Percentiles rank a stretch among this genome's conserved stretches.
Conservation (phyloP, 1,140 invertebrate species). For the Cydia strobilella region DNA sequence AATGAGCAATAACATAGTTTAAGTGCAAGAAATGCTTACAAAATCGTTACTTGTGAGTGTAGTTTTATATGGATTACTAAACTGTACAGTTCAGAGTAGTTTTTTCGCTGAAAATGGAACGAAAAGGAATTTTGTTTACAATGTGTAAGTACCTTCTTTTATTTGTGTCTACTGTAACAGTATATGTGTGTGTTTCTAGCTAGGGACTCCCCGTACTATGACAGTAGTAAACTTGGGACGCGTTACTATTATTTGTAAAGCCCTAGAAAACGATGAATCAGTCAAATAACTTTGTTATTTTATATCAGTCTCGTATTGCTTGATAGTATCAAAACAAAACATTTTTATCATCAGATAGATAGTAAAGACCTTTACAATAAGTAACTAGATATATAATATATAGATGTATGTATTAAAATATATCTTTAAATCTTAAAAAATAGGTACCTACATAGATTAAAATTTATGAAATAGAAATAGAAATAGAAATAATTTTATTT, state of each 20-base stretch:
- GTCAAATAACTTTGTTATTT: neutral
- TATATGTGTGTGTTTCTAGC: neutral
- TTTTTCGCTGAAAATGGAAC: constrained; percentile 35
- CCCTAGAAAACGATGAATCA: neutral
- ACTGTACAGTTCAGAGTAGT: constrained; percentile 1
- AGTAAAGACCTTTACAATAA: neutral
- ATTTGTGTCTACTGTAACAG: neutral
- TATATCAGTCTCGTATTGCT: neutral
- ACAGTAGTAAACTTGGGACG: neutral
- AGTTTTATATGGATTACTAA: neutral
- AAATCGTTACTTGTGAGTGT: neutral
- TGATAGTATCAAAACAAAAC: neutral
- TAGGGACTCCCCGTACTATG: neutral
- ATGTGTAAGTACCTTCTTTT: constrained; percentile 50
- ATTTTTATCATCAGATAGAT: neutral
- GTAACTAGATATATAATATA: neutral
- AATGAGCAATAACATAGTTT: neutral
- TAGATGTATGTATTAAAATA: too few species aligned
- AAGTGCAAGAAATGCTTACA: neutral
- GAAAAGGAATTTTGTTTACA: constrained; percentile 58
- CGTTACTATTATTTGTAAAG: neutral
- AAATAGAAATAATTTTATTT: too few species aligned
- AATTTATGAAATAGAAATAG: too few species aligned
- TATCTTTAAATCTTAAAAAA: too few species aligned
- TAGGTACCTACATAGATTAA: too few species aligned